Evolutionary conservation across 2,113 vertebrate species (phyloP).

Genomic region (Phalacrocorax brasilianus): DNA sequence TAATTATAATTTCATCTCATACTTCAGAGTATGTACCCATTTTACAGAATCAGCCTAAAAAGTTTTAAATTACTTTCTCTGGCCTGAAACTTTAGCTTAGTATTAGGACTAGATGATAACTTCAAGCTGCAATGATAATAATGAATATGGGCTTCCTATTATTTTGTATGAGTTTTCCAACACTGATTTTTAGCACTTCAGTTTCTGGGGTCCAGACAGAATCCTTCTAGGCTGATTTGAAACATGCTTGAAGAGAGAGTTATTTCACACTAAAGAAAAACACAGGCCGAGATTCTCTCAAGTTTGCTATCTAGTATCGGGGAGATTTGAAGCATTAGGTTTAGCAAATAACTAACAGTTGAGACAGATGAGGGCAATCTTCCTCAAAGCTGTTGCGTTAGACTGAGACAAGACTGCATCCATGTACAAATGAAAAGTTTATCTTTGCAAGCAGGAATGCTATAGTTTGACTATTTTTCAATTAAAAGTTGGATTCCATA

Average conservation of each 20-base stretch:
- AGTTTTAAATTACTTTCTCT: background rate
- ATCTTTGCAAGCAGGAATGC: slow-evolving; percentile 38
- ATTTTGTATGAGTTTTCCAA: background rate
- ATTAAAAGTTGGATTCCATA: slow-evolving; percentile 60
- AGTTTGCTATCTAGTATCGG: background rate
- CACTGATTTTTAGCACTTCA: background rate
- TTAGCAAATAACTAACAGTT: slow-evolving; percentile 21
- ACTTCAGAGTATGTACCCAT: background rate
- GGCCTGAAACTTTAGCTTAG: background rate
- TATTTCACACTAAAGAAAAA: background rate
- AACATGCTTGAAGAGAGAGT: background rate
- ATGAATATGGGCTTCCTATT: background rate
- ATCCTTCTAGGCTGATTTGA: background rate
- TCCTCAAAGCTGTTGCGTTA: slow-evolving; percentile 39
- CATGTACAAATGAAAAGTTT: slow-evolving; percentile 49
- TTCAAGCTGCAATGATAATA: background rate
- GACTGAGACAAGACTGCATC: slow-evolving; percentile 29
- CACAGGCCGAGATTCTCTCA: background rate
- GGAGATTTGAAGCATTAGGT: slow-evolving; percentile 8
- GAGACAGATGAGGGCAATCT: slow-evolving; percentile 45
- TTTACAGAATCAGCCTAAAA: background rate
- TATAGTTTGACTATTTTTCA: slow-evolving; percentile 59
- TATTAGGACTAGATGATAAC: background rate
- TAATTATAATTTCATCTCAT: background rate
- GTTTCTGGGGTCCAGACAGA: background rate